Conservation (phyloP, 2,888 invertebrate species). For the Brenthis hecate region DNA sequence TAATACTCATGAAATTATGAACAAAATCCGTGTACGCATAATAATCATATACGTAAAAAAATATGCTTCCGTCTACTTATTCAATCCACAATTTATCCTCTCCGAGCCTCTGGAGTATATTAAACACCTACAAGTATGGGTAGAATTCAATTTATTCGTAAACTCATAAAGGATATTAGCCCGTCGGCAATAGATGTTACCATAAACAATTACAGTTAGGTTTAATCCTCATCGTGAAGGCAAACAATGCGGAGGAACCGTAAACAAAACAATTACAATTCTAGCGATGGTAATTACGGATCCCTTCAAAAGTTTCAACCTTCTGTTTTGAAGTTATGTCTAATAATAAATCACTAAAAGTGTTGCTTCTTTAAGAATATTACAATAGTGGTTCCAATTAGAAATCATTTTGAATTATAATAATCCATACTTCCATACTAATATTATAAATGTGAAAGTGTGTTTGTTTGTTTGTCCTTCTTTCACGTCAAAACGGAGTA, state of each 20-base stretch:
- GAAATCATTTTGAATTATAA: not conserved
- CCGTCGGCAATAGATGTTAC: constrained; percentile 49
- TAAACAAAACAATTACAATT: constrained; percentile 70
- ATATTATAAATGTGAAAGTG: no score
- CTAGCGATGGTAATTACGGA: constrained; percentile 58
- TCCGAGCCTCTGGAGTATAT: constrained; percentile 10
- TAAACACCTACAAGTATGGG: constrained; percentile 10
- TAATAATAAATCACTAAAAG: constrained; percentile 36
- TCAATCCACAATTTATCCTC: not conserved
- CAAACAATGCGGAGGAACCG: constrained; percentile 58
- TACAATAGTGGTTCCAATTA: not conserved
- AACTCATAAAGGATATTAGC: constrained; percentile 45
- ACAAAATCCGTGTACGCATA: no score
- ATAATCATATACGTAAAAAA: not conserved
- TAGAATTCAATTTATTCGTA: constrained; percentile 37
- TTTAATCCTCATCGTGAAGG: constrained; percentile 57
- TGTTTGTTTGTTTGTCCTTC: no score
- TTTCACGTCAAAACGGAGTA: no score
- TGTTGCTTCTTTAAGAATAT: constrained; percentile 13
- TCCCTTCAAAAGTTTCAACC: constrained; percentile 55
- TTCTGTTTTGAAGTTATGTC: constrained; percentile 37
- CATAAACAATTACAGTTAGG: constrained; percentile 62
- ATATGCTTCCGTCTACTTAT: not conserved
- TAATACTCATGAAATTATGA: no score
- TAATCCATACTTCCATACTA: no score